These are phyloP conservation scores for Eupithecia centaureata DNA, from an alignment of 2,888 invertebrate species.

Conservation along the genomic window DNA sequence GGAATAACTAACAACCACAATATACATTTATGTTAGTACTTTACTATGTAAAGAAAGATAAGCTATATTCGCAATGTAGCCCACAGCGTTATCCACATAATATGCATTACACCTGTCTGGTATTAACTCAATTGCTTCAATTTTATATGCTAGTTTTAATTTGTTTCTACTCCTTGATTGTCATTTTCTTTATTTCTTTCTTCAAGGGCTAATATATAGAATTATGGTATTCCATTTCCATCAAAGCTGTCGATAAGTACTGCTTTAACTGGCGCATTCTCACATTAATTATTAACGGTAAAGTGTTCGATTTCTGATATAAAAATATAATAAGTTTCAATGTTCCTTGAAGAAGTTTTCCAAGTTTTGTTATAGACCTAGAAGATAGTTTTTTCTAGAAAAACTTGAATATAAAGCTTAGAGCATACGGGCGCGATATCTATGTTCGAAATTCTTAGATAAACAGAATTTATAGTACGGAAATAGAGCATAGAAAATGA, in stretches of 20 bases:
- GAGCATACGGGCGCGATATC: neutral
- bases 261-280: neutral
- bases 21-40: no score
- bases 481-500: no score
- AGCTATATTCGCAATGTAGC: no score
- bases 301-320: neutral
- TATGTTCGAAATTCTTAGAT: no score
- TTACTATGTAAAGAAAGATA: no score
- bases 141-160: no score
- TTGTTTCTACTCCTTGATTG: no score
- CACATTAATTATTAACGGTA: neutral
- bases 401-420: neutral
- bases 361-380: neutral
- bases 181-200: neutral
- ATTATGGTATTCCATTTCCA: neutral
- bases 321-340: neutral
- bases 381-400: neutral
- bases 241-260: neutral
- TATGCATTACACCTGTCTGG: no score
- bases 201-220: neutral
- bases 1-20: no score
- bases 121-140: neutral
- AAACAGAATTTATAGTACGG: no score
- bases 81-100: no score
- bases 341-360: neutral